phyloP scores from a whole-genome alignment of 2,113 vertebrate genomes.

The Erpornis zantholeuca region DNA sequence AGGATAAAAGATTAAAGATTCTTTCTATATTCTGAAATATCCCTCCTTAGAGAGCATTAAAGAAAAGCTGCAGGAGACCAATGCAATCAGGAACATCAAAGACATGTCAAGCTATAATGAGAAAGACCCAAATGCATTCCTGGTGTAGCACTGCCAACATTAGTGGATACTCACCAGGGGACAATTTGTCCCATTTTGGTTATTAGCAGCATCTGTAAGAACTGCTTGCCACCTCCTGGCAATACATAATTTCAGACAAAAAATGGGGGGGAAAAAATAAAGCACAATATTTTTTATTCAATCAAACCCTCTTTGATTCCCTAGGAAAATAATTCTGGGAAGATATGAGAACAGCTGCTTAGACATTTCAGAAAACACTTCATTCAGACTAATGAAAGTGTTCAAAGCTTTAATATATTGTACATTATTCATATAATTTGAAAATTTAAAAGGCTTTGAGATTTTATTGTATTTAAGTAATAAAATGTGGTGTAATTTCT shows the following conservation, averaged over 20 bases:
- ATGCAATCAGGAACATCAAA: conserved; percentile 48
- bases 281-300: background rate
- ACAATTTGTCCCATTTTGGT: conserved; percentile 25
- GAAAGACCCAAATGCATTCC: conserved; percentile 2
- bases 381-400: background rate
- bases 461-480: background rate
- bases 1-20: conserved; percentile 12
- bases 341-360: background rate
- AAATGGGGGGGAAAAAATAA: background rate
- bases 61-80: conserved; percentile 49
- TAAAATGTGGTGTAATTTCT: background rate
- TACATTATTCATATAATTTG: background rate
- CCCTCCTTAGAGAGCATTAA: background rate
- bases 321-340: background rate
- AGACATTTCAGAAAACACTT: background rate
- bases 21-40: conserved; percentile 33
- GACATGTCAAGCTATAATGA: conserved; percentile 24
- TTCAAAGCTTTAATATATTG: background rate
- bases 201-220: conserved; percentile 42
- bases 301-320: background rate
- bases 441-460: background rate
- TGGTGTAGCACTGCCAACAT: background rate
- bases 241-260: conserved; percentile 16
- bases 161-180: conserved; percentile 13
- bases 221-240: conserved; percentile 29